Percentiles rank a stretch among this genome's conserved stretches.
phyloP scores from a whole-genome alignment of 2,888 invertebrate species.

The Agriopis marginaria region DNA sequence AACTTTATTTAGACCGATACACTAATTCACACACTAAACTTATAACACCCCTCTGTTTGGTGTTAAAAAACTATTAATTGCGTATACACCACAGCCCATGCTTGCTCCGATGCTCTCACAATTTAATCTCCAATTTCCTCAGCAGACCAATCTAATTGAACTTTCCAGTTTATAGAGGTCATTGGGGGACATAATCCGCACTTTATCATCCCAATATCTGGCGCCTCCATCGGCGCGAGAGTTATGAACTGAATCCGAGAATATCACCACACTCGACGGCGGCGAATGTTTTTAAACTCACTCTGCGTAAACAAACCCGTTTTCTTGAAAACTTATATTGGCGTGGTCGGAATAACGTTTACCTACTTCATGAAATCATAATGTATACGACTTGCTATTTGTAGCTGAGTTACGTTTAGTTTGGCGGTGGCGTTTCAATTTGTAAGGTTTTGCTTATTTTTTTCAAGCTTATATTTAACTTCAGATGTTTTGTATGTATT shows the following conservation, averaged over 20 bases:
- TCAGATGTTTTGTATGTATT: too few relatives aligned
- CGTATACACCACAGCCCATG: slow-evolving; percentile 1
- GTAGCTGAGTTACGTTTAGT: slow-evolving; percentile 3
- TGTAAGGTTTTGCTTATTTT: background rate
- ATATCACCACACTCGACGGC: slow-evolving; percentile 41
- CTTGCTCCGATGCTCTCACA: slow-evolving; percentile 36
- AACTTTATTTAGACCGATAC: too few relatives aligned
- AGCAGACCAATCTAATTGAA: slow-evolving; percentile 46
- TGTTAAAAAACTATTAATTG: background rate
- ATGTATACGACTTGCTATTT: background rate
- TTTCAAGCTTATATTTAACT: background rate
- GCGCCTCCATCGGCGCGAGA: slow-evolving; percentile 44
- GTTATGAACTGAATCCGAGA: slow-evolving; percentile 44
- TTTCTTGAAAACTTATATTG: slow-evolving; percentile 29
- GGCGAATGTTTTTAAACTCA: slow-evolving; percentile 38
- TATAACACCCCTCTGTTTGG: too few relatives aligned
- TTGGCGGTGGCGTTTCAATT: background rate
- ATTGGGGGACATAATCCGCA: slow-evolving; percentile 46
- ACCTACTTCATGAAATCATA: slow-evolving; percentile 7
- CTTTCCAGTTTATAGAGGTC: slow-evolving; percentile 49
- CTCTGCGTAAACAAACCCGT: slow-evolving; percentile 36
- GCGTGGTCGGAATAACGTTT: slow-evolving; percentile 3
- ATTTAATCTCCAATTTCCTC: slow-evolving; percentile 47
- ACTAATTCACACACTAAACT: too few relatives aligned
- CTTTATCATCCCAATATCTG: slow-evolving; percentile 49